Evolutionary conservation across 35 echinoderm and acorn worm genomes (phyloP), one percentile per base, ranked within the genome.

Genomic region (Nesometra sesokonis): DNA sequence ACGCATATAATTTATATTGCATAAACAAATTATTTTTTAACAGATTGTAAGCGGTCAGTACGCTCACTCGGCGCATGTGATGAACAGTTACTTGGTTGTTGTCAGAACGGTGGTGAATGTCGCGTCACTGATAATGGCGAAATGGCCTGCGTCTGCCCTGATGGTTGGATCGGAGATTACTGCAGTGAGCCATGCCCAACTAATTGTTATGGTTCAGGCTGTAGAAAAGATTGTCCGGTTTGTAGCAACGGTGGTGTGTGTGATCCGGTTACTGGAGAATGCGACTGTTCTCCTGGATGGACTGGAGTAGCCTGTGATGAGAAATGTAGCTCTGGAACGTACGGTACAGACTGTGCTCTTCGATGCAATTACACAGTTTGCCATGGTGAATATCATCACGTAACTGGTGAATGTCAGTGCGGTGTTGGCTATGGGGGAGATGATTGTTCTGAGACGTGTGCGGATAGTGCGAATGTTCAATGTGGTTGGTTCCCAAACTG

Each of bases 201-300:
- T 32, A 19, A 34, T 17, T 19, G 31, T 0, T 93, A 85, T 31
- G 91, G 91, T 47, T 30, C 31, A 23, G 38, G 32, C 0, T 93
- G 91, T 34, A 11, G 30, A 0, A 9, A 76, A 8, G 31, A 32
- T 4, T 93, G 91, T 35, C 39, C 29, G 19, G 21, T 1, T 67
- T 93, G 91, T 47, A 15, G 40, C 30, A 91, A 95, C 35, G 93
- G 87, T 15, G 90, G 87, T 30, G 43, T n/a, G 1, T 95, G 93
- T 89, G 46, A 95, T 35, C 93, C 91, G 76, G 84, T 92, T 29
- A 83, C 78, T 27, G 93, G 93, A 27, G 32, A 52, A 27, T 95
- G 93, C 52, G 80, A 36, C 11, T 95, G 93, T 57, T 5, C 79
- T 21, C 79, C 77, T 0, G 93, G 93, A 27, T 95, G 90, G 87